phyloP scores from a whole-genome alignment of 1,140 invertebrate species.

The Idris sp. region DNA sequence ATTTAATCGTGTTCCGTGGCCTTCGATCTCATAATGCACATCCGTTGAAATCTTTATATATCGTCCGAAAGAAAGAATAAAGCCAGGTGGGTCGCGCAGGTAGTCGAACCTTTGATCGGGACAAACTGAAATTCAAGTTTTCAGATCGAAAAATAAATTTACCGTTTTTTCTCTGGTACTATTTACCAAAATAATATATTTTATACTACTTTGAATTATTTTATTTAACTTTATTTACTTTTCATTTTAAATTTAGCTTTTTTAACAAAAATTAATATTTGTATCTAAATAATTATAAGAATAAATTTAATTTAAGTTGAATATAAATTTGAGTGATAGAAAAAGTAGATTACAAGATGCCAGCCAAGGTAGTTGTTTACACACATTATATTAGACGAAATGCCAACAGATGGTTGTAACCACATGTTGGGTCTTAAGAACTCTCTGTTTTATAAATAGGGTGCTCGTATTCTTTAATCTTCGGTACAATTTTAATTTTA shows the following conservation, averaged over 20 bases:
- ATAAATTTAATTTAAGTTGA: background rate
- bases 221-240: too few relatives aligned
- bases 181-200: too few relatives aligned
- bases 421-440: constrained; percentile 72
- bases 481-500: too few relatives aligned
- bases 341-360: constrained; percentile 4
- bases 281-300: too few relatives aligned
- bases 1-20: too few relatives aligned
- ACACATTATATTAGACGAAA: constrained; percentile 33
- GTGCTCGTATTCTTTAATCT: constrained; percentile 21
- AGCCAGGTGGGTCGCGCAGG: constrained; percentile 73
- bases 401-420: constrained; percentile 74
- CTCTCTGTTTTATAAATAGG: constrained; percentile 49
- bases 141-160: too few relatives aligned
- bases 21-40: constrained; percentile 26
- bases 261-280: too few relatives aligned
- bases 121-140: too few relatives aligned
- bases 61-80: constrained; percentile 44
- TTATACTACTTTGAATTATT: too few relatives aligned
- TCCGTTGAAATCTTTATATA: constrained; percentile 49
- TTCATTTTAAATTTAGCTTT: too few relatives aligned
- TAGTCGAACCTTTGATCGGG: constrained; percentile 61
- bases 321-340: constrained; percentile 8
- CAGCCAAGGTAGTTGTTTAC: constrained; percentile 3
- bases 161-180: too few relatives aligned